Conservation (phyloP, 2,888 invertebrate species). For the Aethes cnicana region DNA sequence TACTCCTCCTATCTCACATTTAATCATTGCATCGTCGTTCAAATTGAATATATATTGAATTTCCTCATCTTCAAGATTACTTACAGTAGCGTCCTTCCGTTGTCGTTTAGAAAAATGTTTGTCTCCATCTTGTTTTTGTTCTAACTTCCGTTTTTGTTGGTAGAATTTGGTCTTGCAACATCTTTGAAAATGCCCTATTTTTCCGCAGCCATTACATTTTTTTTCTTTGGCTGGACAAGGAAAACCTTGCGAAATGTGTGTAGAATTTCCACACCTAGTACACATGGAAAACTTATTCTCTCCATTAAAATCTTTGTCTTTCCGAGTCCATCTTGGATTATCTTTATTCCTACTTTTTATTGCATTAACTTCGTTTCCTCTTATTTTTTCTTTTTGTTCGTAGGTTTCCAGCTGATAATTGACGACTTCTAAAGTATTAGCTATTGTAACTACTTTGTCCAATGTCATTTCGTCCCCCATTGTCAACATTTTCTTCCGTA, state of each 20-base stretch:
- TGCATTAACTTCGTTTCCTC: too few relatives aligned
- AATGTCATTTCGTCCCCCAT: constrained; percentile 19
- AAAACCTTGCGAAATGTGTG: constrained; percentile 1
- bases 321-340: background rate
- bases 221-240: constrained; percentile 16
- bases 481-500: constrained; percentile 26
- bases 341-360: constrained; percentile 4
- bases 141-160: background rate
- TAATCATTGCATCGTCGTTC: constrained; percentile 29
- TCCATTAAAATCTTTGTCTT: background rate
- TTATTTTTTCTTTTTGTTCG: background rate
- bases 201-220: constrained; percentile 18
- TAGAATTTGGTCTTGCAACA: constrained; percentile 20
- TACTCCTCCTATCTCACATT: constrained; percentile 37
- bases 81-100: background rate
- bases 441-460: constrained; percentile 19
- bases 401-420: constrained; percentile 15
- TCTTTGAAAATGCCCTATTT: constrained; percentile 22
- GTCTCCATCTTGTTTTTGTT: background rate
- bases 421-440: constrained; percentile 26
- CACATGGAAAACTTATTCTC: background rate
- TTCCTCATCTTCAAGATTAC: constrained; percentile 1
- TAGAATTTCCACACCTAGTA: constrained; percentile 11
- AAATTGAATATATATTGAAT: constrained; percentile 32
- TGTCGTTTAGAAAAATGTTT: background rate